Base-by-base conservation (phyloP, 2,797 vertebrate genomes). In the Arnoldichthys spilopterus region DNA sequence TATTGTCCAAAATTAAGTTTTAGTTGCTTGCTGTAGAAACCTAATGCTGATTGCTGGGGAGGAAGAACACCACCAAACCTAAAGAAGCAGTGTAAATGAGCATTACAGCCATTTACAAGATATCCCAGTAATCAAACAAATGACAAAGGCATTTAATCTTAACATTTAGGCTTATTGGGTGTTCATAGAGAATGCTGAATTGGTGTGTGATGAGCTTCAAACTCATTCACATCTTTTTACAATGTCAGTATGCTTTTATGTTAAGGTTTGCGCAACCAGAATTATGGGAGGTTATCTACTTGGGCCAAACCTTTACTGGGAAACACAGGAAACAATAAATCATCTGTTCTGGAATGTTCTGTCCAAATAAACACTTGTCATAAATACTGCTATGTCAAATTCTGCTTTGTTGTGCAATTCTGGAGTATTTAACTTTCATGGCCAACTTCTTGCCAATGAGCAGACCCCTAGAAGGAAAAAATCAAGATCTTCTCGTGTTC, bases 261-360 rank as follows among this genome's bases (percentile, higher is more conserved):
- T 1, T 16, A 28, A 56, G 62, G 1, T 22, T 72, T 72, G 32
- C 49, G 51, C 59, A 72, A 72, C 45, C 12, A 53, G 9, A 71
- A 53, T 28, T 22, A 3, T 1, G 43, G 9, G 16, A 16, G 47
- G 7, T 37, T 16, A 1, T 74, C 47, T 62, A 37, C 22, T 2
- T 7, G 62, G 12, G 22, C 22, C 13, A 3, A 3, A 54, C 13
- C 6, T 0, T 47, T 59, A 45, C n/a, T n/a, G n/a, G n/a, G n/a
- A n/a, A 28, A 16, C 30, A 53, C 1, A 12, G 6, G 8, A 59
- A 68, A 6, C 20, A 16, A 7, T 47, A 32, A 13, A n/a, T 24
- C 2, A 22, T 56, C 18, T 76, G 2, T 61, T 13, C 22, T 51
- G 54, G 3, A 7, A n/a, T 47, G 18, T 9, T 32, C 30, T 5